Base-by-base conservation (phyloP, 2,113 vertebrate genomes). In the Ginglymostoma cirratum region DNA sequence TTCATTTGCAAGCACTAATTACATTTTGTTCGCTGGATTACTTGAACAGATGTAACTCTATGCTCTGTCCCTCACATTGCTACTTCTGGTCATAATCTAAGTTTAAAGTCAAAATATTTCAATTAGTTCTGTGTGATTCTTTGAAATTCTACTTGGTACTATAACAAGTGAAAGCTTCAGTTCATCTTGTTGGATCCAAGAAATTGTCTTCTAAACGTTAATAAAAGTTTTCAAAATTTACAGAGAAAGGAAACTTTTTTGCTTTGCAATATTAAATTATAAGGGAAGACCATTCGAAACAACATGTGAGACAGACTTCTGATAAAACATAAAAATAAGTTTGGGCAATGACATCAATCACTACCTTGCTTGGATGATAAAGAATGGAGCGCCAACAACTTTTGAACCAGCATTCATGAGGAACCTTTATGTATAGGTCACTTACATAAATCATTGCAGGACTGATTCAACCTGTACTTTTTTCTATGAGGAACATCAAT, bases 381-480 rank as follows among this genome's bases (percentile, higher is more conserved):
- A 70, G 67, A 27, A 69, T 70, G 67, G 24, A 70, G 93, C 42
- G 67, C 24, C 93, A 70, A 12, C 19, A 94, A 38, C 48, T 42
- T 94, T 45, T 95, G 24, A 95, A 70, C 24, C 15, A 7, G 42
- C 94, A 72, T 95, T 95, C 24, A 48, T 72, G 21, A 24, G 14
- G 42, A 95, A 70, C 42, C 42, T 94, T 19, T 76, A 52, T 72
- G 69, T 52, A 30, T 95, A 70, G 89, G 45, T 72, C 38, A 95
- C 94, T 45, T 72, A 30, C 45, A 95, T 95, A 45, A 95, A 95
- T 72, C 94, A 95, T 34, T 95, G 94, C 30, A 70, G 42, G 45
- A 95, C 42, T 72, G 69, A 70, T 95, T 45, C 94, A 95, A 52
- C 45, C 7, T 72, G 42, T 70, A 70, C 21, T 95, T 95, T 72